Base-by-base conservation (phyloP, 2,888 invertebrate genomes). In the Boloria euphrosyne region DNA sequence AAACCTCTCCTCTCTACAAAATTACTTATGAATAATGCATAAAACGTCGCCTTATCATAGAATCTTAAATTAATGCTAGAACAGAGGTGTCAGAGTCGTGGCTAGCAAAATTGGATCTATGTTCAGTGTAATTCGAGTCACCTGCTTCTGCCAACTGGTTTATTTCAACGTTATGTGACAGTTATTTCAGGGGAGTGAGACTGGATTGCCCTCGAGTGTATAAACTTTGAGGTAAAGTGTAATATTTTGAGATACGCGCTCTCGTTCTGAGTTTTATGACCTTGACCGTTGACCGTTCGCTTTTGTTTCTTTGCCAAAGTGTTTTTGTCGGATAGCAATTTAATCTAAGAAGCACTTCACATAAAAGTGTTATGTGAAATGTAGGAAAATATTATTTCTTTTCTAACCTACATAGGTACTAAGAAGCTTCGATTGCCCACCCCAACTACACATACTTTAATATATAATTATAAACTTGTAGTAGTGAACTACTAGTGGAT, bases 151-250 rank as follows among this genome's bases (percentile, higher is more conserved):
- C 71, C 72, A 73, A 74, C 76, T 76, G 75, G 78, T 76, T 78
- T 87, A 86, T 85, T 86, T 89, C 85, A 88, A 79, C 80, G 80
- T 83, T 84, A 83, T 84, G 83, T 81, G 88, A 87, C 89, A 86
- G 87, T 87, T 89, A 88, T 87, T 85, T 84, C 84, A 85, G 83
- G 74, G 81, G 72, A 71, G 79, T 75, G 81, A 80, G 79, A 79
- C 82, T 74, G 78, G 82, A 86, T 83, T 78, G 83, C 83, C 74
- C 84, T 84, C 84, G 67, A 80, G 81, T 80, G 86, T 80, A 84
- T 84, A 80, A 77, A 75, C 80, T 82, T 79, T 80, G 78, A 75
- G 80, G 78, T 64, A 82, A 85, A 85, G 84, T 84, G 80, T 82
- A 78, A 75, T 76, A 77, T 78, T 71, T 69, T 74, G 67, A 66